Evolutionary conservation across 2,797 vertebrate genomes (phyloP).

Genomic region (Sylvia borin): DNA sequence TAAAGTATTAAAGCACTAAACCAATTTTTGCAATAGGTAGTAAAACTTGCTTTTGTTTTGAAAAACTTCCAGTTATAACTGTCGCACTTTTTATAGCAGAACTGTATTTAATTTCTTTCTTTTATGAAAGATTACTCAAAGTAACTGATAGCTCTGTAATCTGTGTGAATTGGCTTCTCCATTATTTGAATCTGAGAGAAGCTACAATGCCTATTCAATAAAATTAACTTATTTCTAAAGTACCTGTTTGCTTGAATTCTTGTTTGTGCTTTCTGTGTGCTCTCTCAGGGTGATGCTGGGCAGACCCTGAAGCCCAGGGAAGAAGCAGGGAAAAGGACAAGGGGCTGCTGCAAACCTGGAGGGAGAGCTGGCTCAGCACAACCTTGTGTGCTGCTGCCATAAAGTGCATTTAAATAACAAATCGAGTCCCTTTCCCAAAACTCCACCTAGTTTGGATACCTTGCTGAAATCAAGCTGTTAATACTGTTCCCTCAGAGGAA

Average conservation of each 20-base stretch:
- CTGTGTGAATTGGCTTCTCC: slow-evolving; percentile 73
- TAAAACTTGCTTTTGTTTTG: slow-evolving; percentile 77
- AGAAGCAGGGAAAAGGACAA: background rate
- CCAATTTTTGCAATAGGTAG: slow-evolving; percentile 76
- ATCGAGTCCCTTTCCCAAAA: background rate
- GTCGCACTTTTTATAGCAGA: slow-evolving; percentile 78
- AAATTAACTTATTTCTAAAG: slow-evolving; percentile 78
- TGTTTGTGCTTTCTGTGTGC: background rate
- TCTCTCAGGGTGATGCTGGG: background rate
- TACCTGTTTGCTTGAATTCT: slow-evolving; percentile 30
- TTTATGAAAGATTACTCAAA: slow-evolving; percentile 79
- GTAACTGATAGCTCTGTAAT: slow-evolving; percentile 77
- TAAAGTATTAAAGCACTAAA: slow-evolving; percentile 77
- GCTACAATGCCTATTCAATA: slow-evolving; percentile 76
- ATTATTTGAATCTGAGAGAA: slow-evolving; percentile 72
- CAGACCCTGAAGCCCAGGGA: background rate
- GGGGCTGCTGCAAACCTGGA: background rate
- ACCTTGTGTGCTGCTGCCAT: background rate
- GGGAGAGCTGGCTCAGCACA: background rate
- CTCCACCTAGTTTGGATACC: background rate
- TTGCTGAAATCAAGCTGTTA: background rate
- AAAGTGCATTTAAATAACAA: background rate
- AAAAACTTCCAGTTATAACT: slow-evolving; percentile 75
- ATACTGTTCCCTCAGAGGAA: background rate
- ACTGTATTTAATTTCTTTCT: slow-evolving; percentile 79